These are phyloP conservation scores for Urosaurus nigricauda DNA, from an alignment of 2,797 vertebrate genomes.

Conservation along the genomic window DNA sequence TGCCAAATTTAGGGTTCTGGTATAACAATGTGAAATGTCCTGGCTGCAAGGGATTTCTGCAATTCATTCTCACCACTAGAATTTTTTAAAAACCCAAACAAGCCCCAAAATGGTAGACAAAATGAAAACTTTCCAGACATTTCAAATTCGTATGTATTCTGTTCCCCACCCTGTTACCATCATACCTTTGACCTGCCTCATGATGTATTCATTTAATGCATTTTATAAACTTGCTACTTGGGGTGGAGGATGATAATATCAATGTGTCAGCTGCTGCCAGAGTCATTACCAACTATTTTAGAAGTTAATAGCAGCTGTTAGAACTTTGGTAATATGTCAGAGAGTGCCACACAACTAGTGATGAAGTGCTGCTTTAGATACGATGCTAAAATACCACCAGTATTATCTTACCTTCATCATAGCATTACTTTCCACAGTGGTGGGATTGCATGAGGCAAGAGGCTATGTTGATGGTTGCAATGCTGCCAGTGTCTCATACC, in stretches of 20 bases:
- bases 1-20: neutral
- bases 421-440: too few relatives aligned
- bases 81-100: neutral
- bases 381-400: neutral
- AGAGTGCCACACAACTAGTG: neutral
- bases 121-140: conserved; percentile 3
- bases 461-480: neutral
- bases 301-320: neutral
- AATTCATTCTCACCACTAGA: neutral
- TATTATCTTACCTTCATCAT: neutral
- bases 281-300: conserved; percentile 10
- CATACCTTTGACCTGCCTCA: too few relatives aligned
- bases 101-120: conserved; percentile 17
- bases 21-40: neutral
- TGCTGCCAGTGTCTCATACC: neutral
- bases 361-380: neutral
- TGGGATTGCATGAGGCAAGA: neutral
- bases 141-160: conserved; percentile 9
- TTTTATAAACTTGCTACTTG: neutral
- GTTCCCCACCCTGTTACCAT: too few relatives aligned
- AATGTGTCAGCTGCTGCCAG: neutral
- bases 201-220: neutral
- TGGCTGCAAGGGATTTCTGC: neutral
- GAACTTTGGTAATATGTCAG: neutral
- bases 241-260: neutral